phyloP scores from a whole-genome alignment of 2,113 vertebrate genomes.

The Emydocephalus ijimae region DNA sequence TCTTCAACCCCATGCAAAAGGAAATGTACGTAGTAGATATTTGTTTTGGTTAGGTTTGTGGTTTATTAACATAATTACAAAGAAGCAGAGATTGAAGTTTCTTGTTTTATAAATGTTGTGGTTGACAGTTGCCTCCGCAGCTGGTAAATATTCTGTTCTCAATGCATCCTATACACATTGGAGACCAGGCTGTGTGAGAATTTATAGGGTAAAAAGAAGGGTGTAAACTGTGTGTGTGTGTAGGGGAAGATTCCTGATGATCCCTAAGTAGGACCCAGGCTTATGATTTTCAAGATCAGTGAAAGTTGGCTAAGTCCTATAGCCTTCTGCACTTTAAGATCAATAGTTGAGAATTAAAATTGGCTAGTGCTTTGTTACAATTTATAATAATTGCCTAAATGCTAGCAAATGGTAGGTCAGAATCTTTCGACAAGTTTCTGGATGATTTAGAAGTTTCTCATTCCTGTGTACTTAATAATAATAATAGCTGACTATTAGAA shows the following conservation, averaged over 20 bases:
- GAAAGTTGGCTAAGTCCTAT: background rate
- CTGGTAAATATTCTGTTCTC: conserved; percentile 46
- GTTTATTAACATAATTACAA: conserved; percentile 62
- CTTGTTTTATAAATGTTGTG: conserved; percentile 56
- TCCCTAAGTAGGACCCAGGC: background rate
- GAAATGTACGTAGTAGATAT: conserved; percentile 2
- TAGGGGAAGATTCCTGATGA: conserved; percentile 14
- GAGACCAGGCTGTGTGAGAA: conserved; percentile 36
- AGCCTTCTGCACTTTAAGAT: background rate
- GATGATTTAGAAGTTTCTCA: background rate
- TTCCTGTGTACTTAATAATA: background rate
- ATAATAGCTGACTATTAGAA: background rate
- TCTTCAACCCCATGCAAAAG: conserved; percentile 25
- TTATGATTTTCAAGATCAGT: background rate
- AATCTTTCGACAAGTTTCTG: background rate
- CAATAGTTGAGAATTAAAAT: background rate
- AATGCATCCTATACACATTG: conserved; percentile 57
- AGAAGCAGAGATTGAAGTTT: conserved; percentile 45
- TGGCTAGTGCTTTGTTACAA: background rate
- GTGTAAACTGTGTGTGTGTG: conserved; percentile 14
- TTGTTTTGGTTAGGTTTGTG: conserved; percentile 55
- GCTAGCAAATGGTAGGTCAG: background rate
- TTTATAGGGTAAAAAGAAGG: conserved; percentile 39
- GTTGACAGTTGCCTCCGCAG: conserved; percentile 52
- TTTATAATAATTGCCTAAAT: background rate